Conservation (phyloP, 1,140 invertebrate genomes). For the Plodia interpunctella region DNA sequence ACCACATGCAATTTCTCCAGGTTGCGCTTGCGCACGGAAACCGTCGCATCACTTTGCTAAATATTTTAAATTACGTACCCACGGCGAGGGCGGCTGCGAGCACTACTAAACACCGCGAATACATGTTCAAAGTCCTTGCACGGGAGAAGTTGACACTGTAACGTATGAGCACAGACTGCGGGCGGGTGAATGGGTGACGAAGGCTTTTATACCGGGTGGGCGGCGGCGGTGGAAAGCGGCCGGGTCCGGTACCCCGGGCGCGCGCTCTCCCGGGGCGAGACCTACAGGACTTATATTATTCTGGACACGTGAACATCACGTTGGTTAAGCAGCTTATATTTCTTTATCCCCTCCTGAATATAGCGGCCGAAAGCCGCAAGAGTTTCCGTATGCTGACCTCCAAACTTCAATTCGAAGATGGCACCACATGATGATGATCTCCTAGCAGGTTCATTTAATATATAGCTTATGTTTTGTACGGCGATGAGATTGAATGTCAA, state of each 20-base stretch:
- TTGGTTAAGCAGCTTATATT: neutral
- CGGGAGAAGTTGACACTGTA: slow-evolving; percentile 64
- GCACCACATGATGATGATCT: too few species aligned
- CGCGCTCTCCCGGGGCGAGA: slow-evolving; percentile 3
- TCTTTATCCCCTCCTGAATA: too few species aligned
- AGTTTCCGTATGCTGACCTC: too few species aligned
- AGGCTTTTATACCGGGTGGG: slow-evolving; percentile 72
- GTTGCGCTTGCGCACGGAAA: slow-evolving; percentile 22
- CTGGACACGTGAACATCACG: neutral
- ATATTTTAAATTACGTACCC: slow-evolving; percentile 69
- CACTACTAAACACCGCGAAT: slow-evolving; percentile 73
- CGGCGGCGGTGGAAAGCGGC: slow-evolving; percentile 60
- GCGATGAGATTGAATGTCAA: too few species aligned
- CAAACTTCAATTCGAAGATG: too few species aligned
- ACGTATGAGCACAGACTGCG: slow-evolving; percentile 74
- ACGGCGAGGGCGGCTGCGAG: slow-evolving; percentile 72
- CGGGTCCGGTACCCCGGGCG: slow-evolving; percentile 31
- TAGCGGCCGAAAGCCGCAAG: too few species aligned
- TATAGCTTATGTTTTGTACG: too few species aligned
- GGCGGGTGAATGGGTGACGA: slow-evolving; percentile 70
- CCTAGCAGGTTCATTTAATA: too few species aligned
- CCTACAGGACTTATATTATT: neutral
- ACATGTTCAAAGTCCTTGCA: slow-evolving; percentile 68
- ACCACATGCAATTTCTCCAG: slow-evolving; percentile 34
- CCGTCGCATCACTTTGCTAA: slow-evolving; percentile 32